These are phyloP conservation scores for Hippocampus kuda DNA, from an alignment of 2,797 vertebrate species.

Conservation along the genomic window DNA sequence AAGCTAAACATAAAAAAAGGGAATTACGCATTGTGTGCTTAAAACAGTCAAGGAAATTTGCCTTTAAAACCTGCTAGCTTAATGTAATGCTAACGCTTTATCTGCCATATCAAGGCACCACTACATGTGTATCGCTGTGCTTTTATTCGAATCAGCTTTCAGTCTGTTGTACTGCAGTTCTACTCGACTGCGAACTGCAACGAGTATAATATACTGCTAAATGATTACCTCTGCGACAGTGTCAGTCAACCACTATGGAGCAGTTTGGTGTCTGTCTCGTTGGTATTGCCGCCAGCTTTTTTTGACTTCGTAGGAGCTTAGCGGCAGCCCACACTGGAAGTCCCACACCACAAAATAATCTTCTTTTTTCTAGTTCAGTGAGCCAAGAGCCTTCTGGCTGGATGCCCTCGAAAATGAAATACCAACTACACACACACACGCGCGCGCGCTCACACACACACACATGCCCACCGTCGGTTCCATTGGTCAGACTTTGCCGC, in stretches of 20 bases:
- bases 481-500: conserved; percentile 26
- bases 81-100: too few relatives aligned
- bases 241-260: background rate
- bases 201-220: background rate
- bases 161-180: background rate
- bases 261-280: background rate
- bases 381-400: conserved; percentile 25
- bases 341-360: conserved; percentile 15
- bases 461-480: conserved; percentile 17
- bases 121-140: background rate
- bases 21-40: too few relatives aligned
- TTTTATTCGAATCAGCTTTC: background rate
- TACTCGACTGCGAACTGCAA: background rate
- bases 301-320: conserved; percentile 6
- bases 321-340: conserved; percentile 15
- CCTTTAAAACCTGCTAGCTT: too few relatives aligned
- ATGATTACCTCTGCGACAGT: background rate
- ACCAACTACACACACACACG: conserved; percentile 23
- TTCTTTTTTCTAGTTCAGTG: conserved; percentile 34
- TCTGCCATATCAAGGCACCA: too few relatives aligned
- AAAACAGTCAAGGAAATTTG: too few relatives aligned
- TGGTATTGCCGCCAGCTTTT: conserved; percentile 4
- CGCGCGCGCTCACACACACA: conserved; percentile 10
- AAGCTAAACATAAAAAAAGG: too few relatives aligned
- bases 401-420: conserved; percentile 29